Conservation (phyloP, 2,113 vertebrate genomes). For the Cyphomyrus plagiostoma region DNA sequence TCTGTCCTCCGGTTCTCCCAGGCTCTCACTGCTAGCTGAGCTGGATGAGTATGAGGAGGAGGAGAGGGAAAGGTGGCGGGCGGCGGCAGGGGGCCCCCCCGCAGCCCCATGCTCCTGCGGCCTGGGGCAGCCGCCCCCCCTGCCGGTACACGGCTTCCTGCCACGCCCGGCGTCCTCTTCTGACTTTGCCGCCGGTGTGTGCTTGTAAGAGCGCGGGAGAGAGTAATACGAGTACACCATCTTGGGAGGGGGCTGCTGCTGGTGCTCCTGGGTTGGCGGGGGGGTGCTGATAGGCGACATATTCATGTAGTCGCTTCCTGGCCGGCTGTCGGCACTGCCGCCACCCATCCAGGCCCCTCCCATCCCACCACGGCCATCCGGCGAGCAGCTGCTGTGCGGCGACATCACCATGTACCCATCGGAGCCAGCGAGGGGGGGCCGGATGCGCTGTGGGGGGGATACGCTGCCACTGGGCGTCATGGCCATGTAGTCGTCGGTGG, state of each 20-base stretch:
- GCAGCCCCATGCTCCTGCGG: neutral
- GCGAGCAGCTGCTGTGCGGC: conserved; percentile 65
- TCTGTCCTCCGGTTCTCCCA: conserved; percentile 62
- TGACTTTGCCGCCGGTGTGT: conserved; percentile 49
- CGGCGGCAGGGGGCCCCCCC: conserved; percentile 33
- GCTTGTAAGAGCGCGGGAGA: conserved; percentile 63
- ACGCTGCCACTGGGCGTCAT: conserved; percentile 65
- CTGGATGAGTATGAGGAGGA: conserved; percentile 67
- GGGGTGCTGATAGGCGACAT: conserved; percentile 71
- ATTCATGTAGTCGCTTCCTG: conserved; percentile 69
- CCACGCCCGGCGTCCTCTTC: conserved; percentile 54
- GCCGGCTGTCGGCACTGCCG: conserved; percentile 53
- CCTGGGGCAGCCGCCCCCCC: conserved; percentile 26
- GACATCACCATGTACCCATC: conserved; percentile 74
- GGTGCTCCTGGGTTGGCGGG: conserved; percentile 44
- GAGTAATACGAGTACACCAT: conserved; percentile 68
- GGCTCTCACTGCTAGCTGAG: conserved; percentile 70
- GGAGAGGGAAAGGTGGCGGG: conserved; percentile 56
- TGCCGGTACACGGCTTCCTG: conserved; percentile 30
- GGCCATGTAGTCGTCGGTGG: conserved; percentile 65
- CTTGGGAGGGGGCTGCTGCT: conserved; percentile 54
- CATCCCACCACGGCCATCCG: conserved; percentile 56
- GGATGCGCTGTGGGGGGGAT: conserved; percentile 64
- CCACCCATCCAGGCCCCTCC: conserved; percentile 51
- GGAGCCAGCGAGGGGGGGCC: conserved; percentile 42